A percentile compares a stretch with the other conserved stretches of the same genome.
These are phyloP conservation scores for Stegostoma tigrinum DNA, from an alignment of 2,113 vertebrate species.

Conservation along the genomic window DNA sequence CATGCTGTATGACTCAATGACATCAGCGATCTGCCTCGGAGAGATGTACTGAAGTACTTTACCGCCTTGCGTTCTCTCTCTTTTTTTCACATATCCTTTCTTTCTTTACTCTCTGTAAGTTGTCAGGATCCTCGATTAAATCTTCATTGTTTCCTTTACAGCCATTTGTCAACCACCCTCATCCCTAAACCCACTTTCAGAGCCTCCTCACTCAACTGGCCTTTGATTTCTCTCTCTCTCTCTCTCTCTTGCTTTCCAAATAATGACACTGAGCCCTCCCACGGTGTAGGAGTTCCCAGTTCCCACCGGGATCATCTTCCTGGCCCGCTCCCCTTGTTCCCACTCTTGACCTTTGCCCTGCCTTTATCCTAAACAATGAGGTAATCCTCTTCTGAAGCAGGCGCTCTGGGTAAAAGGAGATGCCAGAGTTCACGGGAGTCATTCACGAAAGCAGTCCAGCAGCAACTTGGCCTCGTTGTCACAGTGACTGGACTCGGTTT, in stretches of 20 bases:
- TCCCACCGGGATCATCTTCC: conserved; percentile 8
- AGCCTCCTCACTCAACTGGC: not conserved
- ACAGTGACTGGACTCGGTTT: not conserved
- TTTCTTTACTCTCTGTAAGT: not conserved
- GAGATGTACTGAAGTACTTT: not conserved
- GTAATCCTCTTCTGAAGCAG: not conserved
- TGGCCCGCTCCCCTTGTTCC: not conserved
- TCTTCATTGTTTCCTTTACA: not conserved
- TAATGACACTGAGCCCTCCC: not conserved
- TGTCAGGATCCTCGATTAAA: not conserved
- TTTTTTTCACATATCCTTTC: not conserved
- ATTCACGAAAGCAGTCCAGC: not conserved
- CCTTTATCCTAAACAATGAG: not conserved
- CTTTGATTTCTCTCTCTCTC: not conserved
- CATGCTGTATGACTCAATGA: no score
- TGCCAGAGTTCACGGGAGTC: not conserved
- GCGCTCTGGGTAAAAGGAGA: not conserved
- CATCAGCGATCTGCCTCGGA: not conserved
- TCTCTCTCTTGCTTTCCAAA: not conserved
- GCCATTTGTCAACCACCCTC: not conserved
- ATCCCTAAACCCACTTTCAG: not conserved
- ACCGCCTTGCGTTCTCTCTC: not conserved
- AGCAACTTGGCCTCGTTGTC: not conserved
- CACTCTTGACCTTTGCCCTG: not conserved
- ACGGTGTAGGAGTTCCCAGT: not conserved